Base-by-base conservation (phyloP, 2,888 invertebrate species). In the Trissolcus japonicus region DNA sequence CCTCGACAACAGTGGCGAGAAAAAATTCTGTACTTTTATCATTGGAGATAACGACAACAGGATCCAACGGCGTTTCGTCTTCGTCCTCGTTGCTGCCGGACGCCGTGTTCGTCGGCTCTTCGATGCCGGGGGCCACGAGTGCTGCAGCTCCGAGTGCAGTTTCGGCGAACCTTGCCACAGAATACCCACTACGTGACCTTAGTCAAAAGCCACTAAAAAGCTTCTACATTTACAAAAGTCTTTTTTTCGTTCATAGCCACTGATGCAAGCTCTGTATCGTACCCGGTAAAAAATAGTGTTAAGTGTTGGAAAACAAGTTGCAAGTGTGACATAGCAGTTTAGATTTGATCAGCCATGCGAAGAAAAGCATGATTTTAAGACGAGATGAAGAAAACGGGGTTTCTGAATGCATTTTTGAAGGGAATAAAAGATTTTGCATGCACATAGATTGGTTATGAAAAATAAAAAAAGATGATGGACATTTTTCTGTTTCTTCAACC, bases 21-120 rank as follows among this genome's bases (percentile, higher is more conserved):
- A 97, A 96, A 88, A 96, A 96, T 86, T 96, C 96, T 0, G 96
- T 95, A 80, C 96, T 96, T 90, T 95, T 95, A 88, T 96, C 96
- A 89, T 97, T 96, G 53, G 95, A 95, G 87, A 96, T 96, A 83
- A 96, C 94, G 89, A 87, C 87, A 17, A 86, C 87, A 6, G 88
- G 88, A 81, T 89, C 89, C 63, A 89, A 79, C 2, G 89, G 89
- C 29, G 88, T 89, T 73, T 92, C 92, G 80, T 94, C 94, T 80
- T 95, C 95, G 78, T 96, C 95, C 84, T 96, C 96, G 86, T 96
- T 96, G 85, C 96, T 96, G 7, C 95, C 96, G 4, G 95, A 96
- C 11, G 96, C 96, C 7, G 96, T 96, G 88, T 96, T 96, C 16
- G 96, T 96, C 60, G 95, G 95, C 85, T 94, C 92, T 87, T 96